These are phyloP conservation scores for Drosophila barbarae DNA, from an alignment of 2,888 invertebrate species.

Conservation along the genomic window DNA sequence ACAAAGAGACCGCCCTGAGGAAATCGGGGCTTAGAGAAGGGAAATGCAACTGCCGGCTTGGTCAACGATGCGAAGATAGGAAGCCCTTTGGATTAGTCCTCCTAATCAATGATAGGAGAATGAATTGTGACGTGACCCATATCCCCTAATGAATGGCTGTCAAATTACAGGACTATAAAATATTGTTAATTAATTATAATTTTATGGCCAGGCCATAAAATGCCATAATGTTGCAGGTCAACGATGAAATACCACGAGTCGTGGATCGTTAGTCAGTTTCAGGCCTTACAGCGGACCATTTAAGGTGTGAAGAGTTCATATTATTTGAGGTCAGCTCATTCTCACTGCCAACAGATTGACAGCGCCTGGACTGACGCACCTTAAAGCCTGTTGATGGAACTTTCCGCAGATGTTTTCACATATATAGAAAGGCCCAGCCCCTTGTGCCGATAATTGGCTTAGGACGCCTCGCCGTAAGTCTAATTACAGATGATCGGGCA, in stretches of 20 bases:
- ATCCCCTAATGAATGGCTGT: conserved; percentile 43
- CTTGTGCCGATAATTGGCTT: conserved; percentile 45
- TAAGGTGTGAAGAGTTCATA: conserved; percentile 59
- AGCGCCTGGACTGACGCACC: conserved; percentile 19
- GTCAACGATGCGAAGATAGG: conserved; percentile 1
- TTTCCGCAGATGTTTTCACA: neutral
- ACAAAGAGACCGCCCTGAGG: conserved; percentile 60
- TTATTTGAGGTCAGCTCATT: conserved; percentile 30
- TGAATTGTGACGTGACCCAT: neutral
- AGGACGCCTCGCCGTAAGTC: conserved; percentile 1
- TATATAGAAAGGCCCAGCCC: neutral
- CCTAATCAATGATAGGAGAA: neutral
- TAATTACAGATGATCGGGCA: conserved; percentile 37
- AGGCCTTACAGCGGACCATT: conserved; percentile 12
- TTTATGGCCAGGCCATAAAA: conserved; percentile 52
- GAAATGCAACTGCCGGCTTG: conserved; percentile 11
- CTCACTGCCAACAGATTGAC: conserved; percentile 24
- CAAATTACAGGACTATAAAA: conserved; percentile 47
- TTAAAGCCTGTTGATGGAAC: conserved; percentile 1
- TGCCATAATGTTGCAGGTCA: conserved; percentile 48
- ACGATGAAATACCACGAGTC: conserved; percentile 20
- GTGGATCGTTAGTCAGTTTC: conserved; percentile 35
- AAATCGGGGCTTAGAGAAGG: conserved; percentile 54
- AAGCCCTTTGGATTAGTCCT: conserved; percentile 1
- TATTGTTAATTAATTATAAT: conserved; percentile 63